phyloP scores from a whole-genome alignment of 2,113 vertebrate genomes.

The Lagenorhynchus albirostris region DNA sequence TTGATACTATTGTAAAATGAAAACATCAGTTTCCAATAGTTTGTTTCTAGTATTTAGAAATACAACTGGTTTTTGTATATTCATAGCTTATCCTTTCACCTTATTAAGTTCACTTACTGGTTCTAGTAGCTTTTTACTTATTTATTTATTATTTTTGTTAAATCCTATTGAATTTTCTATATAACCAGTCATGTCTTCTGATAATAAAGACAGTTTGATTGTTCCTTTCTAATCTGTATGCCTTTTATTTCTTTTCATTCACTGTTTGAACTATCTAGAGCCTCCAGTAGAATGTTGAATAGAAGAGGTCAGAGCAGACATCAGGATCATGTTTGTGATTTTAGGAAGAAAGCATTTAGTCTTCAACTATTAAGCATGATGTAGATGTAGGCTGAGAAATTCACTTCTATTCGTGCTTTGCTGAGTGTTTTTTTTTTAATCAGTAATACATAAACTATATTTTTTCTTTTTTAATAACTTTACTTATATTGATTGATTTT shows the following conservation, averaged over 20 bases:
- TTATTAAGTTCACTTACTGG: background rate
- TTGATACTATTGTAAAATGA: background rate
- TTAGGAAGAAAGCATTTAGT: background rate
- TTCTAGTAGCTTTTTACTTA: background rate
- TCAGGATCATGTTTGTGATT: background rate
- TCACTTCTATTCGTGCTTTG: background rate
- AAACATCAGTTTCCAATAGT: background rate
- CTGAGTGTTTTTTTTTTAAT: background rate
- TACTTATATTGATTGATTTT: background rate
- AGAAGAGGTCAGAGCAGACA: background rate
- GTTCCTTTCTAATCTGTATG: background rate
- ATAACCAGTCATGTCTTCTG: background rate
- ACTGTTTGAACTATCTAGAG: background rate
- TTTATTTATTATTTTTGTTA: background rate
- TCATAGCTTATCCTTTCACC: background rate
- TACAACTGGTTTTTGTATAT: background rate
- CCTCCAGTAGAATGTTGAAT: background rate
- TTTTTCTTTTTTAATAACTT: background rate
- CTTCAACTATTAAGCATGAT: background rate
- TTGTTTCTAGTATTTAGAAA: background rate
- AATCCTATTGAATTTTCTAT: background rate
- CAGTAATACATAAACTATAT: background rate
- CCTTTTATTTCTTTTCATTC: background rate
- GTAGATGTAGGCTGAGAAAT: background rate
- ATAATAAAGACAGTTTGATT: background rate